Base-by-base conservation (phyloP, 2,797 vertebrate species). In the Chelidonichthys spinosus region DNA sequence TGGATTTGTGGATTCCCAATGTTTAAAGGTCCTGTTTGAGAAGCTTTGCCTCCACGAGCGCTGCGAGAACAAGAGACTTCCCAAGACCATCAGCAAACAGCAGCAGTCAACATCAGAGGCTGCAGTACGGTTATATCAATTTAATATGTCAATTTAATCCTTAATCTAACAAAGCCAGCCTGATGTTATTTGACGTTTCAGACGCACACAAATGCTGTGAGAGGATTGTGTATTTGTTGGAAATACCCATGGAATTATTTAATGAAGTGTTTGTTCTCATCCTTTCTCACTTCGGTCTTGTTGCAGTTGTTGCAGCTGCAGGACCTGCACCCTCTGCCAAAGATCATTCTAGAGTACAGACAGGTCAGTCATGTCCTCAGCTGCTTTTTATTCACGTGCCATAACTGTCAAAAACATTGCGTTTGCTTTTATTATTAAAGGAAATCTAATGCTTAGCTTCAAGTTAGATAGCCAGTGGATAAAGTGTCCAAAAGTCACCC, bases 241-340 rank as follows among this genome's bases (percentile, higher is more conserved):
- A 61, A 39, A 33, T 62, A 7, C 1, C 3, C 2, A 17, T 25
- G 33, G 11, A 67, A 8, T 42, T 36, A 36, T 61, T 17, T 17
- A 4, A 46, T 36, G 4, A 50, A 47, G 17, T 5, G 0, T 25
- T 44, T 43, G 6, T 1, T 18, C 39, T 69, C 25, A 42, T 53
- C 1, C 5, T 63, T 17, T 82, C 15, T 47, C 13, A 42, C 7
- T 32, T n/a, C 47, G 69, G n/a, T 72, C 64, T 14, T 61, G 79
- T 93, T 92, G 53, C 70, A 98, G 97, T 82, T 98, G 66, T 87
- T 92, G 68, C 95, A 95, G 83, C 95, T 98, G 36, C 95, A 95
- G 93, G 94, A 95, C 73, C 90, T 97, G 65, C 97, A 98, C 84
- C 96, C 96, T 15, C 90, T 98, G 63, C 97, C 97, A 18, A 97